Percentiles rank a stretch among this genome's conserved stretches.
Evolutionary conservation across 2,797 vertebrate species (phyloP).

Genomic region (Macropus fuliginosus): DNA sequence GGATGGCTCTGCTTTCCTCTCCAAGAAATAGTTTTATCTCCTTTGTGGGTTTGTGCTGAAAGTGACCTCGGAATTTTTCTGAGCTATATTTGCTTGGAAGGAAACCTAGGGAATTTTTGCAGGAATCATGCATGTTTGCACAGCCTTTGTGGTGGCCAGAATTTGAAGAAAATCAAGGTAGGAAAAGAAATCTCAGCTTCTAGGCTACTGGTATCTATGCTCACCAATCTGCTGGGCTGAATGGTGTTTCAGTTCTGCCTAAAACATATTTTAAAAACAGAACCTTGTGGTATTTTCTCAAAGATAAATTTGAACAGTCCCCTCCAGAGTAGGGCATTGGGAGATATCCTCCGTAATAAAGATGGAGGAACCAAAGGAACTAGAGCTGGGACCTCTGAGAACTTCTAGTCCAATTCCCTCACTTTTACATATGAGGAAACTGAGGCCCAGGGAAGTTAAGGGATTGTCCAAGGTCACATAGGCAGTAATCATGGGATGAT

Average conservation of each 20-base stretch:
- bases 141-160: not conserved
- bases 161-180: not conserved
- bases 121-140: not conserved
- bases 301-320: not conserved
- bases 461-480: not conserved
- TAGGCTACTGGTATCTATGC: not conserved
- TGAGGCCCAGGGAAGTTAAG: not conserved
- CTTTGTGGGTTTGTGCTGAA: not conserved
- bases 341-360: not conserved
- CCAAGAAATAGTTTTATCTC: not conserved
- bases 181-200: conserved; percentile 8
- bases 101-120: not conserved
- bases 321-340: not conserved
- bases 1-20: not conserved
- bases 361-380: not conserved
- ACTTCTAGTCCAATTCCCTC: not conserved
- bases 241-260: not conserved
- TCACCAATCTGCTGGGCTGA: not conserved
- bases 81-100: not conserved
- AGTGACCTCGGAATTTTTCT: not conserved
- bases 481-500: not conserved
- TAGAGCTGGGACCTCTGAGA: not conserved
- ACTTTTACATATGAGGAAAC: not conserved
- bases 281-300: not conserved
- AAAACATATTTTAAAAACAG: not conserved